A percentile compares a stretch with the other conserved stretches of the same genome.
These are phyloP conservation scores for Zoanthus gigantus DNA, from an alignment of 92 coral and sea anemone genomes.

Conservation along the genomic window DNA sequence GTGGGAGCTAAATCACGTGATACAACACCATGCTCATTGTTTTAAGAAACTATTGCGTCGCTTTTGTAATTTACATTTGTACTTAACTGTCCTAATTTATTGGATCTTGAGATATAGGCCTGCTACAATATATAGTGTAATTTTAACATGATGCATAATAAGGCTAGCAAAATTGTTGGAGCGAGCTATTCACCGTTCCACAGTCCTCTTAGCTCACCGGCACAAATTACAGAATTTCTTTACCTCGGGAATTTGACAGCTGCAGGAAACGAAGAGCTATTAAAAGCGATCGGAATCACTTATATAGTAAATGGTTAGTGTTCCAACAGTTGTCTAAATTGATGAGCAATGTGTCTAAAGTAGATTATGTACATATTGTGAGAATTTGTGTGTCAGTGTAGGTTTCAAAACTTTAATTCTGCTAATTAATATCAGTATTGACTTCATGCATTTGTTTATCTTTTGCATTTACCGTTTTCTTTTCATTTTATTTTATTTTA, in stretches of 20 bases:
- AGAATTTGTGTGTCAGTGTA: no score
- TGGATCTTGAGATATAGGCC: neutral
- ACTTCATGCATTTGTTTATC: no score
- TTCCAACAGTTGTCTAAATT: neutral
- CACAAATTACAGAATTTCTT: conserved; percentile 83
- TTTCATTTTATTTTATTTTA: neutral
- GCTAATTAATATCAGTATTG: no score
- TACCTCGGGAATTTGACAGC: conserved; percentile 82
- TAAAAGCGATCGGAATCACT: conserved; percentile 76
- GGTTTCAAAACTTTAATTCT: no score
- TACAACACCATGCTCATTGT: neutral
- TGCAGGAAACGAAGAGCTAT: conserved; percentile 75
- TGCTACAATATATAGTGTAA: neutral
- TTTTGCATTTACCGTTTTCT: no score
- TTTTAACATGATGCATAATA: conserved; percentile 18
- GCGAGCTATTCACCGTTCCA: conserved; percentile 20
- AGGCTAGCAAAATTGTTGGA: conserved; percentile 42
- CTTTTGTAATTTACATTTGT: neutral
- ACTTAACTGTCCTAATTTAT: neutral
- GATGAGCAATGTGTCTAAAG: no score
- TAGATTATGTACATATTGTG: no score
- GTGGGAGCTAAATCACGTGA: conserved; percentile 8
- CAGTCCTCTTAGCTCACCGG: conserved; percentile 74
- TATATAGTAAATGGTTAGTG: conserved; percentile 80
- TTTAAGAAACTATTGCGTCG: neutral